A percentile compares a stretch with the other conserved stretches of the same genome.
phyloP scores from a whole-genome alignment of 2,113 vertebrate species.

The Solea solea region DNA sequence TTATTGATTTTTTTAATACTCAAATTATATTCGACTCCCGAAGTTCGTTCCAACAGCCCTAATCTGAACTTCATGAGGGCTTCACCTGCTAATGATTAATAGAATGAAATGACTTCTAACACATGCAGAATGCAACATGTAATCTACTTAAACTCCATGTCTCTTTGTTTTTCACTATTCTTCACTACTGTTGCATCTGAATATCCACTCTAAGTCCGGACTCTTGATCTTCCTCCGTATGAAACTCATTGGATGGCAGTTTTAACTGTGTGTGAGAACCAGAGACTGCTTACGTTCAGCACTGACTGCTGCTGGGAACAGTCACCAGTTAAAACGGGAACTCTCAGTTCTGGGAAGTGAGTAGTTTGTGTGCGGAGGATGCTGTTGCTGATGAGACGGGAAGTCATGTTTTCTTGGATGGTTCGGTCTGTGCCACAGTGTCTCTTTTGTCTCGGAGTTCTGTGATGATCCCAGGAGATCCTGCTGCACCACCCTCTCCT shows the following conservation, averaged over 20 bases:
- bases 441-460: slow-evolving; percentile 67
- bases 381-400: slow-evolving; percentile 68
- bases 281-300: slow-evolving; percentile 5
- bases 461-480: slow-evolving; percentile 59
- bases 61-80: too few species aligned
- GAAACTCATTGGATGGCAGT: too few species aligned
- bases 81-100: too few species aligned
- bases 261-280: background rate
- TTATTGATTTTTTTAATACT: too few species aligned
- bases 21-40: too few species aligned
- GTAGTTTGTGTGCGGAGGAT: slow-evolving; percentile 53
- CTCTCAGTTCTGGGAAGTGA: slow-evolving; percentile 61
- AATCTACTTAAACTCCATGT: too few species aligned
- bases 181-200: background rate
- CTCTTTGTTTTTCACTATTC: too few species aligned
- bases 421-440: slow-evolving; percentile 68
- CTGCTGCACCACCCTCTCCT: slow-evolving; percentile 20
- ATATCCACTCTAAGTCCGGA: background rate
- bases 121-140: too few species aligned
- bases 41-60: background rate
- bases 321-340: slow-evolving; percentile 34
- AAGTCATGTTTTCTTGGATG: slow-evolving; percentile 63
- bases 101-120: too few species aligned
- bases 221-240: too few species aligned
- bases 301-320: slow-evolving; percentile 21